These are phyloP conservation scores for Zosterops lateralis DNA, from an alignment of 2,113 vertebrate species.

Conservation along the genomic window DNA sequence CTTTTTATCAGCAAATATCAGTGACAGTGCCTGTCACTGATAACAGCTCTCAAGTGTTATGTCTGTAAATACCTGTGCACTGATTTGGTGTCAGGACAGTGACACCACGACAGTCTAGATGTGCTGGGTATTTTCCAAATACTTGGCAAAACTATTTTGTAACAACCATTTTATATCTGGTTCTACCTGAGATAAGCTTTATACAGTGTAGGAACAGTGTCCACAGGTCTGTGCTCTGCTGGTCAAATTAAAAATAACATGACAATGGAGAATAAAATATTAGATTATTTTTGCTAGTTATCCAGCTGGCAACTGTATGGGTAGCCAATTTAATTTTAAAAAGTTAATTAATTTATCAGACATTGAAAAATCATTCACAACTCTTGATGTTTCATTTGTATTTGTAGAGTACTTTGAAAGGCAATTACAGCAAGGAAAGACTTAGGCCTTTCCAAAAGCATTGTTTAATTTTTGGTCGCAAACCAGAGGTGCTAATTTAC, in stretches of 20 bases:
- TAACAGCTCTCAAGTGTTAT: not conserved
- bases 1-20: not conserved
- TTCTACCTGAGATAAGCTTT: not conserved
- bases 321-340: not conserved
- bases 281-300: not conserved
- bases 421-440: not conserved
- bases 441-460: not conserved
- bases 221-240: not conserved
- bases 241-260: not conserved
- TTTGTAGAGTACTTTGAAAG: not conserved
- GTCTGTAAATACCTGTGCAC: not conserved
- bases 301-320: not conserved
- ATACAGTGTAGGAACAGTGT: not conserved
- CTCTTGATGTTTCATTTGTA: not conserved
- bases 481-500: not conserved
- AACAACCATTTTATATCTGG: not conserved
- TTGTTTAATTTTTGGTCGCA: not conserved
- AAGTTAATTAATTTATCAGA: not conserved
- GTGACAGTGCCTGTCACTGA: not conserved
- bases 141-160: not conserved
- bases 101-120: not conserved
- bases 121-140: not conserved
- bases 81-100: not conserved
- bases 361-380: not conserved
- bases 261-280: not conserved